phyloP scores from a whole-genome alignment of 2,113 vertebrate species.

The Peromyscus leucopus region DNA sequence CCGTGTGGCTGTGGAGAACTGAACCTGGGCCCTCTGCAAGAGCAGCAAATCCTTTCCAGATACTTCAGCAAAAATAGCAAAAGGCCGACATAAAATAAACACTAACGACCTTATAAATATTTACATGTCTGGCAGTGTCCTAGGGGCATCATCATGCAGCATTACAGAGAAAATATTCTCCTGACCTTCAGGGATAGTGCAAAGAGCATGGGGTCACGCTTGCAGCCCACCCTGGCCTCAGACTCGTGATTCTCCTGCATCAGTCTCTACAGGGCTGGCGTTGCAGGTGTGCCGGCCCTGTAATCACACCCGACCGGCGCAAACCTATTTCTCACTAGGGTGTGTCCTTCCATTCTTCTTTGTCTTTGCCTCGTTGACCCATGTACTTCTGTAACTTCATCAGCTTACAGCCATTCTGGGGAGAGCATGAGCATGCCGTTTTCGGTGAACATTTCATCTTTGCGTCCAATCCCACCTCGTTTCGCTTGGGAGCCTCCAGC shows the following conservation, averaged over 20 bases:
- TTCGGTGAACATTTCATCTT: neutral
- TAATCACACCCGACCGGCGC: neutral
- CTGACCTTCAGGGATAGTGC: neutral
- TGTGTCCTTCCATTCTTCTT: neutral
- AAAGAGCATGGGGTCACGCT: neutral
- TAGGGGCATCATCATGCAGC: neutral
- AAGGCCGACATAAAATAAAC: neutral
- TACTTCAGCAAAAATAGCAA: neutral
- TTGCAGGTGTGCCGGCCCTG: neutral
- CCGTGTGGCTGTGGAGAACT: neutral
- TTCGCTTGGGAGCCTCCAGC: too few relatives aligned
- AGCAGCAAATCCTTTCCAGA: neutral
- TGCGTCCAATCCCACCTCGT: neutral
- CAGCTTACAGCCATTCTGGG: neutral
- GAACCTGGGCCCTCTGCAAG: neutral
- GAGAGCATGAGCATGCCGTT: neutral
- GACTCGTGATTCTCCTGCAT: neutral
- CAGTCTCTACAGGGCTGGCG: neutral
- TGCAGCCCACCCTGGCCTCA: neutral
- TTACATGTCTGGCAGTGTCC: neutral
- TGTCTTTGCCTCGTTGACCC: neutral
- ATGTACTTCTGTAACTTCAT: neutral
- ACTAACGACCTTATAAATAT: neutral
- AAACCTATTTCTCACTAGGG: neutral
- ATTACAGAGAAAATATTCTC: neutral